These are phyloP conservation scores for Actinopyga echinites DNA, from an alignment of 53 echinoderm and acorn worm species.

Conservation along the genomic window DNA sequence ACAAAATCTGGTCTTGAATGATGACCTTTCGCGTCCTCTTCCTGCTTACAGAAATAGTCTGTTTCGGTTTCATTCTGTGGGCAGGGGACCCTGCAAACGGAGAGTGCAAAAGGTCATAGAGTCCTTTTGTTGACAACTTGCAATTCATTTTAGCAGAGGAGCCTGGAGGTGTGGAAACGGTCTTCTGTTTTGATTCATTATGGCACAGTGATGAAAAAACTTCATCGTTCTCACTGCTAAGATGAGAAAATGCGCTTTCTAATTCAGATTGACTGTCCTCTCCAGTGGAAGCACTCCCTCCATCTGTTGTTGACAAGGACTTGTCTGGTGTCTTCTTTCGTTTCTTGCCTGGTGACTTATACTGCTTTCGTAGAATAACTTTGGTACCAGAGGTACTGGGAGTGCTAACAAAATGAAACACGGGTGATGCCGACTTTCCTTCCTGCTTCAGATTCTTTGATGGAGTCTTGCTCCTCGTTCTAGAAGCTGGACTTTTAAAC, in stretches of 20 bases:
- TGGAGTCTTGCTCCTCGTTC: not conserved
- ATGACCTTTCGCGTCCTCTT: not conserved
- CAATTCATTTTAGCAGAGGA: not conserved
- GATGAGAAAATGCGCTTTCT: not conserved
- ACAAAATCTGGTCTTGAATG: not conserved
- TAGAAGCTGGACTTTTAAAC: constrained; percentile 7
- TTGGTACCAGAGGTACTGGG: constrained; percentile 12
- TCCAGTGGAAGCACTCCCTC: not conserved
- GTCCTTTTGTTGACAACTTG: constrained; percentile 23
- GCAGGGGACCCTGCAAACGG: constrained; percentile 7
- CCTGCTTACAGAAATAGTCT: constrained; percentile 1
- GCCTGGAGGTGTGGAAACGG: constrained; percentile 2
- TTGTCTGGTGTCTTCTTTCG: not conserved
- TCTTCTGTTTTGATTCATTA: not conserved
- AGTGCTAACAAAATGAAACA: constrained; percentile 20
- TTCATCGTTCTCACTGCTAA: constrained; percentile 15
- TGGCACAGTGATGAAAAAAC: not conserved
- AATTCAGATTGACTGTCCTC: not conserved
- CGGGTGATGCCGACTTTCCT: not conserved
- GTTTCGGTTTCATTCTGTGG: not conserved
- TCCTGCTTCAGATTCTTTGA: not conserved
- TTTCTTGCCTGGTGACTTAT: not conserved
- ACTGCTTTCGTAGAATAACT: not conserved
- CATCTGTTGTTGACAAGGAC: not conserved
- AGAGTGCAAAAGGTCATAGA: constrained; percentile 18